Evolutionary conservation across 2,888 invertebrate species (phyloP).

Genomic region (Corythucha ciliata): DNA sequence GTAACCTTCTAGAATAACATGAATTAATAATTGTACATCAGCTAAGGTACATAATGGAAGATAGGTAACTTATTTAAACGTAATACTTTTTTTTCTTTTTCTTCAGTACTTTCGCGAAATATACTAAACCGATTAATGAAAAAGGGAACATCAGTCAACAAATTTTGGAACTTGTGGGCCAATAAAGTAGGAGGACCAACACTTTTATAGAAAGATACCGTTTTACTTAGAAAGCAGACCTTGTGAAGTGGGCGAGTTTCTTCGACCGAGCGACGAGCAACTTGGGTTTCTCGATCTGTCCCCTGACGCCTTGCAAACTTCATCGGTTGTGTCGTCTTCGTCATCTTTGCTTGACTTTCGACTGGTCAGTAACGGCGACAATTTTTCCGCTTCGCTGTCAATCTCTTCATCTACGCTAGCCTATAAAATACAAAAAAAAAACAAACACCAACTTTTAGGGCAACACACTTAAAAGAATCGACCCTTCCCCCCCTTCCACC

Average conservation of each 20-base stretch:
- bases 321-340: slow-evolving; percentile 41
- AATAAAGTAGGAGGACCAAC: not conserved
- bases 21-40: too few species aligned
- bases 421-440: not conserved
- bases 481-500: too few species aligned
- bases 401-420: slow-evolving; percentile 56
- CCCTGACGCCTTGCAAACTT: slow-evolving; percentile 9
- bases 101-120: too few species aligned
- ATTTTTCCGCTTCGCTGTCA: slow-evolving; percentile 73
- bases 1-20: too few species aligned
- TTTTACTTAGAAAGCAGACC: slow-evolving; percentile 26
- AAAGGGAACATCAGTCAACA: too few species aligned
- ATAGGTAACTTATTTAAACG: too few species aligned
- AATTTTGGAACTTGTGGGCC: not conserved
- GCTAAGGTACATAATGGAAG: too few species aligned
- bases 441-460: not conserved
- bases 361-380: slow-evolving; percentile 59
- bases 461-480: too few species aligned
- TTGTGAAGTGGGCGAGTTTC: slow-evolving; percentile 24
- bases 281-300: slow-evolving; percentile 23
- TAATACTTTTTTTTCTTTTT: too few species aligned
- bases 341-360: slow-evolving; percentile 41
- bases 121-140: too few species aligned
- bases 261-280: slow-evolving; percentile 14
- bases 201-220: not conserved